Evolutionary conservation across 2,113 vertebrate genomes (phyloP), one percentile per base, ranked within the genome.

Genomic region (Hemibagrus wyckioides): DNA sequence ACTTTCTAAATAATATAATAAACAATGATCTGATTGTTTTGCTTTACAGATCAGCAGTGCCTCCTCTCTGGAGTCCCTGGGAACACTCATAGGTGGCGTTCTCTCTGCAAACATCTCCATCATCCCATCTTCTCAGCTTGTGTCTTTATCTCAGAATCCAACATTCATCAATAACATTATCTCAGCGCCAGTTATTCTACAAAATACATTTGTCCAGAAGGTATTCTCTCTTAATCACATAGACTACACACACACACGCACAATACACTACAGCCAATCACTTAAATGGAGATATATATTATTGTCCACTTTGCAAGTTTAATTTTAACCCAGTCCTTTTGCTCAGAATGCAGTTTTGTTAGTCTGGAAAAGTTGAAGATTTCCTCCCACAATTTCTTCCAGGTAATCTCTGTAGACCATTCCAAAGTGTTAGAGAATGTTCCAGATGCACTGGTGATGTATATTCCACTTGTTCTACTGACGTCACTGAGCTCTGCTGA

Each of bases 151-250:
- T 3, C 61, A 65, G n/a, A 65, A 65, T 65, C 17, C 83, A 17
- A 69, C 82, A 11, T 93, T 94, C 69, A 81, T 94, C 61, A 85
- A 81, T 81, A 93, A 90, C 88, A 91, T 94, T 52, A 63, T 88
- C 30, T 5, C 52, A 76, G 36, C 73, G 44, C 36, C 73, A 63
- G 59, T 83, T 10, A 81, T 25, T 28, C 89, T 95, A 9, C 84
- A 84, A 54, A 91, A 94, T 88, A 61, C 71, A 52, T 71, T 19
- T 11, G 4, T 71, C 23, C 52, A 56, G 36, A 19, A n/a, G 77
- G 52, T 59, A 57, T 57, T 57, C 56, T 57, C 19, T 59, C n/a
- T 13, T 28, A 33, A 30, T 23, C 19, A 13, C 56, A 59, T 21
- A n/a, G 30, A 28, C 10, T 28, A 81, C 13, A 30, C 17, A 36